These are phyloP conservation scores for Rhinophrynus dorsalis DNA, from an alignment of 2,797 vertebrate species.

Conservation along the genomic window DNA sequence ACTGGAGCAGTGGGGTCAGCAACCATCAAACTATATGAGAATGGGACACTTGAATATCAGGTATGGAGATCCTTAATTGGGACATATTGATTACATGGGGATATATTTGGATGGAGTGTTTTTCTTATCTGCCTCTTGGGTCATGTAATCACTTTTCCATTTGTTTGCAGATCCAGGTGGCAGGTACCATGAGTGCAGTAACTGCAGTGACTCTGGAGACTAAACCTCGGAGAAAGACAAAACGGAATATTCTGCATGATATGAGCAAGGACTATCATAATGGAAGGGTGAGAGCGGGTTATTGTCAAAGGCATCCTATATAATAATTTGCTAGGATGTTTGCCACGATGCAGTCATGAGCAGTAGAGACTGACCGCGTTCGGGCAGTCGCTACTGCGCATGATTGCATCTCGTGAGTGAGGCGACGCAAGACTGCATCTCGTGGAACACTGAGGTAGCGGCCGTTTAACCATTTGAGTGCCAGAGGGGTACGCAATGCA, in stretches of 20 bases:
- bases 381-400: too few species aligned
- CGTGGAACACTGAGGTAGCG: too few species aligned
- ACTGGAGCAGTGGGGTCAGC: constrained; percentile 90
- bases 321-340: too few species aligned
- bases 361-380: too few species aligned
- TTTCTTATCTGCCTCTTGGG: not conserved
- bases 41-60: constrained; percentile 90
- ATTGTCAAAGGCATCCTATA: too few species aligned
- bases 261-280: constrained; percentile 69
- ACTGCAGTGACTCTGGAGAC: constrained; percentile 85
- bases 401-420: too few species aligned
- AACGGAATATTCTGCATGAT: constrained; percentile 84
- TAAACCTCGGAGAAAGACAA: constrained; percentile 86
- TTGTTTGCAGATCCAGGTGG: constrained; percentile 81
- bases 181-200: constrained; percentile 80
- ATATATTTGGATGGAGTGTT: not conserved
- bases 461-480: too few species aligned
- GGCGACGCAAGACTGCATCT: too few species aligned
- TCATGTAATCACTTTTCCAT: not conserved
- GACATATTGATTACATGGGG: too few species aligned
- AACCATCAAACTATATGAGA: constrained; percentile 81
- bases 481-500: too few species aligned
- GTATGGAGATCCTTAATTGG: constrained; percentile 60
- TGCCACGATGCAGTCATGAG: too few species aligned
- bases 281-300: constrained; percentile 58